Evolutionary conservation across 2,113 vertebrate species (phyloP).

Genomic region (human (Homo sapiens)): DNA sequence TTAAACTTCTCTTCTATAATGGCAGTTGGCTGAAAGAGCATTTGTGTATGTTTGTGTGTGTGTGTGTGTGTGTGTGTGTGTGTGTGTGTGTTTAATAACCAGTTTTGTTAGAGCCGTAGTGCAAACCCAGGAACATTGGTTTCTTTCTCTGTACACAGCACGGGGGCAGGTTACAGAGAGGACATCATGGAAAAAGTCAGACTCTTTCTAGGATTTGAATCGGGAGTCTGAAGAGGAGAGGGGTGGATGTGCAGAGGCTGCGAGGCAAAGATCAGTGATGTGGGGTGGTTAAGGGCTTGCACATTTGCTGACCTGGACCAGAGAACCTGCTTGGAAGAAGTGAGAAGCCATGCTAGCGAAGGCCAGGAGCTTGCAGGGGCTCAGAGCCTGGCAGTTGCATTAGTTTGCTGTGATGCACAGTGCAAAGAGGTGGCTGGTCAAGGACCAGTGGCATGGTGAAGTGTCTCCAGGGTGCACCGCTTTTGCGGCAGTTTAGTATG

Average conservation of each 20-base stretch:
- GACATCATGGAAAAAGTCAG: background rate
- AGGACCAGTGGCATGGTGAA: background rate
- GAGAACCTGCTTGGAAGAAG: background rate
- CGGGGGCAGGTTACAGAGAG: background rate
- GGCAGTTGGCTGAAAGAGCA: background rate
- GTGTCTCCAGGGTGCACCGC: background rate
- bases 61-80: background rate
- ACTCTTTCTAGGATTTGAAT: background rate
- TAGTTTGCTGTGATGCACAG: background rate
- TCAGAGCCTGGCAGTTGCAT: background rate
- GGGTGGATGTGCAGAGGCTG: accelerated
- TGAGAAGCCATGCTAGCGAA: background rate
- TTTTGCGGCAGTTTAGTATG: background rate
- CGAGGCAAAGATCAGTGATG: background rate
- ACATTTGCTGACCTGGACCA: background rate
- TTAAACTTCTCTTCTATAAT: background rate
- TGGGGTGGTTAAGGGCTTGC: background rate
- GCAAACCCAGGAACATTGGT: background rate
- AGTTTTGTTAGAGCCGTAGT: background rate
- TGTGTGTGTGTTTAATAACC: background rate
- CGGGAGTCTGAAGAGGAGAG: background rate
- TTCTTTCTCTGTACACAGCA: background rate
- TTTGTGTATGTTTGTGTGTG: background rate
- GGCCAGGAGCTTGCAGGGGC: too few species aligned
- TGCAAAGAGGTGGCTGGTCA: background rate